Percentiles rank a stretch among this genome's conserved stretches.
These are phyloP conservation scores for Pocota personata DNA, from an alignment of 2,888 invertebrate species.

Conservation along the genomic window DNA sequence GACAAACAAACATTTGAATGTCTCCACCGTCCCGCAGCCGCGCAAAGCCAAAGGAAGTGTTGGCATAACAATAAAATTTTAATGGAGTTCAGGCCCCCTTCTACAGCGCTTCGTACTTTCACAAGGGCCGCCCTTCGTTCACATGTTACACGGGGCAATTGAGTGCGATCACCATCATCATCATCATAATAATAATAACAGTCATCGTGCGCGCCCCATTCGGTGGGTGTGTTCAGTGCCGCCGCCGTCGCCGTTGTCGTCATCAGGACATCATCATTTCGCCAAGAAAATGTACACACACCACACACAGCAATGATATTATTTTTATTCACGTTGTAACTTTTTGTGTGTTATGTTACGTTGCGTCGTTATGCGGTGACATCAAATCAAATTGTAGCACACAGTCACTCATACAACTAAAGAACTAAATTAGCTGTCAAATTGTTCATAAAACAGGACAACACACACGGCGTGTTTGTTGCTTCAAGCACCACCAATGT, in stretches of 20 bases:
- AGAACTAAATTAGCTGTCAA: constrained; percentile 71
- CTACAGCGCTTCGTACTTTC: not conserved
- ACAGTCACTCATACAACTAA: constrained; percentile 57
- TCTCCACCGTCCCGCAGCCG: not conserved
- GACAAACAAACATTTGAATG: constrained; percentile 45
- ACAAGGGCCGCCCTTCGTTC: not conserved
- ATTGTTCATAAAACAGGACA: constrained; percentile 69
- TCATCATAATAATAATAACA: constrained; percentile 54
- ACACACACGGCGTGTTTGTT: constrained; percentile 16
- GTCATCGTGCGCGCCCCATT: constrained; percentile 54
- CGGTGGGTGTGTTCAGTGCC: constrained; percentile 32
- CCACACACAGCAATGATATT: constrained; percentile 43
- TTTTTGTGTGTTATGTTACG: constrained; percentile 54
- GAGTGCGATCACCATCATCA: constrained; percentile 70
- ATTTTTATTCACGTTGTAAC: constrained; percentile 72
- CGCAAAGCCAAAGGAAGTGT: constrained; percentile 50
- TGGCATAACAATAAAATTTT: constrained; percentile 68
- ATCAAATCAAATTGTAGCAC: constrained; percentile 66
- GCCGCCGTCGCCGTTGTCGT: constrained; percentile 31
- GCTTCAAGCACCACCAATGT: not conserved
- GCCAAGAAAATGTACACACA: constrained; percentile 25
- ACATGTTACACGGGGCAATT: constrained; percentile 67
- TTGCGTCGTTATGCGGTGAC: constrained; percentile 63
- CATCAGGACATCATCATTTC: constrained; percentile 65
- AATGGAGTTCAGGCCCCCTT: constrained; percentile 52